phyloP scores from a whole-genome alignment of 2,888 invertebrate species.

The Volucella inflata region DNA sequence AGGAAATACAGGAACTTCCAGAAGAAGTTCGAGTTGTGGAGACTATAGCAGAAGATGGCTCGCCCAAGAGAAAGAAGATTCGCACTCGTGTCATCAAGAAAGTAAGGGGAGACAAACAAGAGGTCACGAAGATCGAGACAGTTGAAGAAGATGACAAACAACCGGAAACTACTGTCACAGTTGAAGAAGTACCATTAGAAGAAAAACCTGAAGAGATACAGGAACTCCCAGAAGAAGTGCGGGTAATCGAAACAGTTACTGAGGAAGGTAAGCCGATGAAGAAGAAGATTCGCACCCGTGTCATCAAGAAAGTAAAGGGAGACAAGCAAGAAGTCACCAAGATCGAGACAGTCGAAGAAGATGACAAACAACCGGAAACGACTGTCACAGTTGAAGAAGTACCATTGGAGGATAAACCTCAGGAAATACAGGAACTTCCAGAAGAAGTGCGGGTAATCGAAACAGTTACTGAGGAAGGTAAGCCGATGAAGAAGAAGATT shows the following conservation, averaged over 20 bases:
- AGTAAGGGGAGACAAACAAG: constrained; percentile 24
- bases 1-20: constrained; percentile 8
- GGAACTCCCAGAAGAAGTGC: constrained; percentile 29
- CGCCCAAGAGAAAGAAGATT: constrained; percentile 11
- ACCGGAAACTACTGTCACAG: constrained; percentile 31
- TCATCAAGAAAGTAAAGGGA: constrained; percentile 36
- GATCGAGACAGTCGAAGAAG: constrained; percentile 36
- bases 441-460: constrained; percentile 25
- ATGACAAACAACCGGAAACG: constrained; percentile 29
- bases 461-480: constrained; percentile 26
- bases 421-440: constrained; percentile 17
- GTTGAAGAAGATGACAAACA: constrained; percentile 77
- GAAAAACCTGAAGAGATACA: constrained; percentile 18
- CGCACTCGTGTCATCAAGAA: constrained; percentile 24
- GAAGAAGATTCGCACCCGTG: constrained; percentile 32
- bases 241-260: constrained; percentile 3
- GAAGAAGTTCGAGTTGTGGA: constrained; percentile 15
- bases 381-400: constrained; percentile 34
- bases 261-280: constrained; percentile 24
- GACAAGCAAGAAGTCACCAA: constrained; percentile 47
- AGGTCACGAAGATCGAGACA: constrained; percentile 27
- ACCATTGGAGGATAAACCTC: constrained; percentile 29
- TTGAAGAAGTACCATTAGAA: constrained; percentile 17
- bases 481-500: constrained; percentile 26
- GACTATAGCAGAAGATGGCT: constrained; percentile 11